Evolutionary conservation across 2,888 invertebrate genomes (phyloP).

Genomic region (Hypomecis punctinalis): DNA sequence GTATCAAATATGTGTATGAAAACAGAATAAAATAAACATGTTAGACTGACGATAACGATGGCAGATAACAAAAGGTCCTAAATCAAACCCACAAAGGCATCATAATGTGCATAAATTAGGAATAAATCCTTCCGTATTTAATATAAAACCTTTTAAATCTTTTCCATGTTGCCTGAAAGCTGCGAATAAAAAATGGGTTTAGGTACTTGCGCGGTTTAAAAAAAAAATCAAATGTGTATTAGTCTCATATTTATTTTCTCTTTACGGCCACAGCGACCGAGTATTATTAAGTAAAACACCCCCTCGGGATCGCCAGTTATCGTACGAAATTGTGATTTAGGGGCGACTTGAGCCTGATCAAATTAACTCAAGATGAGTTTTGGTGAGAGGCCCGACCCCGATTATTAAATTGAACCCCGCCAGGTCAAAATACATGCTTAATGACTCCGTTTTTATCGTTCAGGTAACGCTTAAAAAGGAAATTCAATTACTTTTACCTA

Average conservation of each 20-base stretch:
- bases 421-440: constrained; percentile 16
- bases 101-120: neutral
- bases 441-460: constrained; percentile 12
- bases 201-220: neutral
- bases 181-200: neutral
- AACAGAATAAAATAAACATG: too few species aligned
- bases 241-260: neutral
- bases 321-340: constrained; percentile 23
- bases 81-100: too few species aligned
- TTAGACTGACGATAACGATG: too few species aligned
- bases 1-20: too few species aligned
- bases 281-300: constrained; percentile 14
- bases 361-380: constrained; percentile 30
- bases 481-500: constrained; percentile 5
- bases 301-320: constrained; percentile 20
- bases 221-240: constrained; percentile 3
- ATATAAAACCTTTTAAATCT: too few species aligned
- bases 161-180: neutral
- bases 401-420: constrained; percentile 27
- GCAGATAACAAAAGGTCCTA: too few species aligned
- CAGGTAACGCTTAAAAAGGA: neutral
- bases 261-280: neutral
- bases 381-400: constrained; percentile 16
- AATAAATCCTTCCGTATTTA: constrained; percentile 2
- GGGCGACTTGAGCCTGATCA: constrained; percentile 23